Evolutionary conservation across 2,113 vertebrate species (phyloP), one percentile per base, ranked within the genome.

Genomic region (Scortum barcoo): DNA sequence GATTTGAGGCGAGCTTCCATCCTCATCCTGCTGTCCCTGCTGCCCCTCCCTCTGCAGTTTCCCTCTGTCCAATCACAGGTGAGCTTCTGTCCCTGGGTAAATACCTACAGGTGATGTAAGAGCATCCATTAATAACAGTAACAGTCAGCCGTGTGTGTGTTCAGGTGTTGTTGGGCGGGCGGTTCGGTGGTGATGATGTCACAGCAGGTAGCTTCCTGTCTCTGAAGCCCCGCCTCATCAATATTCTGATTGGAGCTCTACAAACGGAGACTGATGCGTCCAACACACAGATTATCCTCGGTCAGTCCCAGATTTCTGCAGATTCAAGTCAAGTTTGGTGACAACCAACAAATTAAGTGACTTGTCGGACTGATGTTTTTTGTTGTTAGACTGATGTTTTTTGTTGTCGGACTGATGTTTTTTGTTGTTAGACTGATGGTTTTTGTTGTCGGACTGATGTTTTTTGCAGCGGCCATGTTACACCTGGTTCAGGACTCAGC

Each of bases 281-380:
- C 93, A 99, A 99, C 94, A 99, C 96, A 38, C 98, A 99, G 83
- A 97, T 99, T 95, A 96, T 99, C 78, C 68, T 99, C 90, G 97
- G 98, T 99, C 80, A 92, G 95, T 69, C 30, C 7, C 46, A 22
- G 22, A 28, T 53, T 20, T 36, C 33, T 36, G 33, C 62, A 0
- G 3, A 5, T 65, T 60, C 65, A n/a, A n/a, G n/a, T n/a, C n/a
- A n/a, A n/a, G n/a, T n/a, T n/a, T n/a, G n/a, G n/a, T n/a, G n/a
- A n/a, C n/a, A n/a, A n/a, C n/a, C n/a, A n/a, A n/a, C n/a, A n/a
- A n/a, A n/a, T n/a, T n/a, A n/a, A n/a, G n/a, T n/a, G n/a, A n/a
- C n/a, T n/a, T n/a, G n/a, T n/a, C n/a, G n/a, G n/a, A n/a, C n/a
- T n/a, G n/a, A 3, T 76, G 26, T 11, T 30, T 58, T 67, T 24